Evolutionary conservation across 2,797 vertebrate species (phyloP).

Genomic region (Sebastiscus albofasciatus): DNA sequence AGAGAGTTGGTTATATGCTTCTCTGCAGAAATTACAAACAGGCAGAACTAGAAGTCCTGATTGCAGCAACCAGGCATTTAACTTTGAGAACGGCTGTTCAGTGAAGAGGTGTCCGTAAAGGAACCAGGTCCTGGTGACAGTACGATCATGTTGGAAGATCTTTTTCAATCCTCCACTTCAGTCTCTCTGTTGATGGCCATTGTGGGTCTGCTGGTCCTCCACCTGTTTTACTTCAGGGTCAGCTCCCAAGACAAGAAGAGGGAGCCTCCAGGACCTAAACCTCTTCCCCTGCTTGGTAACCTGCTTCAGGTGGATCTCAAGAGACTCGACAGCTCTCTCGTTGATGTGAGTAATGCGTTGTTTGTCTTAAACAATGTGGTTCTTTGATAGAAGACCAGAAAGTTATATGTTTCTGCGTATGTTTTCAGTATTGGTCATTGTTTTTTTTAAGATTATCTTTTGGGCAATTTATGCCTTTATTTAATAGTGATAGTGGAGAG

Average conservation of each 20-base stretch:
- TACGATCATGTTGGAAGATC: constrained; percentile 24
- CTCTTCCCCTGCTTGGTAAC: constrained; percentile 78
- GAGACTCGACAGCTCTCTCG: constrained; percentile 54
- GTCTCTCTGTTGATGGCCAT: constrained; percentile 9
- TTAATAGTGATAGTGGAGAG: too few relatives aligned
- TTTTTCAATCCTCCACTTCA: constrained; percentile 14
- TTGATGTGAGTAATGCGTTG: constrained; percentile 48
- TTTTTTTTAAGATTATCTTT: too few relatives aligned
- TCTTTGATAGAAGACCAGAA: background rate
- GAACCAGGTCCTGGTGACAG: background rate
- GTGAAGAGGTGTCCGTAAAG: background rate
- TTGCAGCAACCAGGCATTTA: background rate
- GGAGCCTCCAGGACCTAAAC: constrained; percentile 72
- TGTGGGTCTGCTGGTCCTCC: constrained; percentile 40
- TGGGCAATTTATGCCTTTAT: too few relatives aligned
- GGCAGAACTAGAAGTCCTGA: background rate
- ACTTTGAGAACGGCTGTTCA: background rate
- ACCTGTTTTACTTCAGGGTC: constrained; percentile 12
- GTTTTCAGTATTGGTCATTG: background rate
- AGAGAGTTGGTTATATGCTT: background rate
- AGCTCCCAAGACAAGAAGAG: constrained; percentile 6
- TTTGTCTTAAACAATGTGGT: background rate
- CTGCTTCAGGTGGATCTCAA: constrained; percentile 66
- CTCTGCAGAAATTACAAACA: background rate
- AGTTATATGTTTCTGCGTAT: background rate